phyloP scores from a whole-genome alignment of 2,113 vertebrate species.

The Hepsetus odoe region DNA sequence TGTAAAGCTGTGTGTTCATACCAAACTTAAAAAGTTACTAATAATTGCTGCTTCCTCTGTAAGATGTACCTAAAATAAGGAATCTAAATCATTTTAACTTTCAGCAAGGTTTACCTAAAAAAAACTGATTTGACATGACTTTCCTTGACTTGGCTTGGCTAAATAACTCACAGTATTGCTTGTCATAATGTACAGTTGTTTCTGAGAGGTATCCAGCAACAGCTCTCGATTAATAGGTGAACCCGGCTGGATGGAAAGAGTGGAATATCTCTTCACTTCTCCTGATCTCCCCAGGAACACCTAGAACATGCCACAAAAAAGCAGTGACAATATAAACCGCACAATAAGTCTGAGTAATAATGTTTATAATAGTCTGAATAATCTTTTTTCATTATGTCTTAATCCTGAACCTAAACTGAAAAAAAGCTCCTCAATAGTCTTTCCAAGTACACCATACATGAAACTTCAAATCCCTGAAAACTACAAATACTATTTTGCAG shows the following conservation, averaged over 20 bases:
- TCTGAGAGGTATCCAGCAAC: constrained; percentile 81
- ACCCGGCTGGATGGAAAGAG: constrained; percentile 77
- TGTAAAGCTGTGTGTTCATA: too few species aligned
- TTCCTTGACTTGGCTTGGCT: too few species aligned
- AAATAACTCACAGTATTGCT: constrained; percentile 78
- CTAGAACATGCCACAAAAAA: constrained; percentile 68
- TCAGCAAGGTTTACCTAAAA: background rate
- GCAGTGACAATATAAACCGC: background rate
- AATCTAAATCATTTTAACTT: background rate
- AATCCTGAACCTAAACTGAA: constrained; percentile 1
- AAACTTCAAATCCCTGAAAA: constrained; percentile 24
- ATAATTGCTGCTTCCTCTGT: too few species aligned
- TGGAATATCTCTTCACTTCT: constrained; percentile 76
- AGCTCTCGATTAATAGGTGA: constrained; percentile 85
- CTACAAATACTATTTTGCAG: background rate
- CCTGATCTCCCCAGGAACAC: constrained; percentile 82
- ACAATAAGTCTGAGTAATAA: background rate
- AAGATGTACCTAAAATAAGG: too few species aligned
- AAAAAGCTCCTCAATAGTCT: constrained; percentile 16
- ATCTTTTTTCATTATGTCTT: constrained; percentile 26
- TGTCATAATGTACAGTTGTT: constrained; percentile 91
- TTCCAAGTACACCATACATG: constrained; percentile 13
- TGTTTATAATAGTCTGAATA: too few species aligned
- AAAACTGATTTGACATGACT: too few species aligned
- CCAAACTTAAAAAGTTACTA: too few species aligned